Base-by-base conservation (phyloP, 2,888 invertebrate genomes). In the Cheilosia grossa region DNA sequence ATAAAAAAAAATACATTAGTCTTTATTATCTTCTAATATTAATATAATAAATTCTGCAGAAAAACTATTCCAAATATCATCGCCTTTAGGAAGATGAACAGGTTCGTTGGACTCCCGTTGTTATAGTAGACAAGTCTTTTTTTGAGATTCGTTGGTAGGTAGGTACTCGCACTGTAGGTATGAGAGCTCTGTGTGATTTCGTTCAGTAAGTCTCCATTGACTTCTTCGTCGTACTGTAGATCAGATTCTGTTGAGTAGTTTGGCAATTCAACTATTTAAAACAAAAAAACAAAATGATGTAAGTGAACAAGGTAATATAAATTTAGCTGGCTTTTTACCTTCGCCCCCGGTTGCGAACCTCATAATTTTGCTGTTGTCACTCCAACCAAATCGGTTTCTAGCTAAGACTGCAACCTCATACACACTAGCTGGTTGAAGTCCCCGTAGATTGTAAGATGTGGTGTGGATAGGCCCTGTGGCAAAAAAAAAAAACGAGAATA, bases 311-410 rank as follows among this genome's bases (percentile, higher is more conserved):
- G 9, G 4, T 21, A 10, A 4, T 0, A 7, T 49, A 10, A 49
- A 24, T 51, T 13, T n/a, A 3, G 30, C 61, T 40, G n/a, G 67
- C 24, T 19, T 56, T 90, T 90, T 93, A 96, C 96, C 94, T 92
- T 95, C 94, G 30, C 96, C 95, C 64, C 94, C 94, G 0, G 97
- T 97, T 15, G 96, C 94, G 89, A 97, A 97, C 89, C 95, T 94
- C 73, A 96, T 92, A 61, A 96, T 93, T 2, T 95, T 93, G 13
- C 96, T 96, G 0, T 95, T 95, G 87, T 95, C 95, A 88, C 97
- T 97, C 96, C 96, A 96, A n/a, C 97, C 97, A 88, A 95, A 97
- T 88, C 95, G 94, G 91, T 97, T 97, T 90, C 96, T 94, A 0
- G 96, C 96, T n/a, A 95, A 93, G 2, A 97, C 94, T 0, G 95